Conservation (phyloP, 2,797 vertebrate species). For the Caiman crocodilus region DNA sequence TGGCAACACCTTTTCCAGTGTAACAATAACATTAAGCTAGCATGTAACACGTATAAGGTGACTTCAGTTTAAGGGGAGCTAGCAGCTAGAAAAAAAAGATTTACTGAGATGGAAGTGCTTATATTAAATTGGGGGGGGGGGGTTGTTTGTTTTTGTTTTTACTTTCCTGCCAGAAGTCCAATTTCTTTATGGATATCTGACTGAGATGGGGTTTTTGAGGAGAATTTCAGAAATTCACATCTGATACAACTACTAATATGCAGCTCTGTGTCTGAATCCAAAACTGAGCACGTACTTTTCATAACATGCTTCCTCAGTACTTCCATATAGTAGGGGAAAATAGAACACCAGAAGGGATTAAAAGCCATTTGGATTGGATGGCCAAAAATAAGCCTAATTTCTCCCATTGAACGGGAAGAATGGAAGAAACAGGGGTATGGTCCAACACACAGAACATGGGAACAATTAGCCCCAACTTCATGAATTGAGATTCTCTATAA, state of each 20-base stretch:
- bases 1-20: not conserved
- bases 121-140: not conserved
- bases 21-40: not conserved
- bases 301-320: not conserved
- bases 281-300: not conserved
- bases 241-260: not conserved
- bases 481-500: not conserved
- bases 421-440: accelerated
- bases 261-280: not conserved
- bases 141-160: not conserved
- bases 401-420: not conserved
- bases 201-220: not conserved
- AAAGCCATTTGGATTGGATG: not conserved
- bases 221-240: not conserved
- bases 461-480: not conserved
- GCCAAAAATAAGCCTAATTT: not conserved
- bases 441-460: accelerated
- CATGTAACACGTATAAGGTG: not conserved
- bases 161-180: not conserved
- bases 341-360: not conserved
- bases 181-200: not conserved
- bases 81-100: not conserved
- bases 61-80: not conserved
- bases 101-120: not conserved
- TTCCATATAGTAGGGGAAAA: not conserved